These are phyloP conservation scores for Nyctibius grandis DNA, from an alignment of 2,797 vertebrate genomes.

Conservation along the genomic window DNA sequence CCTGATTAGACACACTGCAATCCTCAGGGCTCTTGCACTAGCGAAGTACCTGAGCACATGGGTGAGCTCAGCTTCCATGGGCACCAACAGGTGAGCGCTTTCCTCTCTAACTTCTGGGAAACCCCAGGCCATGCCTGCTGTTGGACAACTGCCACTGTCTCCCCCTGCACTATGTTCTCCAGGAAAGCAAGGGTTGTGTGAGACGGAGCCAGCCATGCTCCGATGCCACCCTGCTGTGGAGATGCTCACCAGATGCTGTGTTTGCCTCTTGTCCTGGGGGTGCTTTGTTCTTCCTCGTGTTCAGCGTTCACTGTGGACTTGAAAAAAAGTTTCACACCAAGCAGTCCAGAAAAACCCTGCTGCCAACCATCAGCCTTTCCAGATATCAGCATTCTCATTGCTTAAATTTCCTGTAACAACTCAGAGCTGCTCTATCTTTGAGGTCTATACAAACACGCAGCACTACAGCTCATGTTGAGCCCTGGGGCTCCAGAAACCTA, in stretches of 20 bases:
- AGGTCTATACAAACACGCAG: background rate
- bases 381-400: background rate
- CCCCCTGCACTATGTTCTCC: rapidly evolving
- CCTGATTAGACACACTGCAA: background rate
- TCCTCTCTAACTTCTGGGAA: background rate
- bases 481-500: background rate
- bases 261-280: background rate
- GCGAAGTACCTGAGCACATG: background rate
- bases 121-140: background rate
- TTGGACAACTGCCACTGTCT: background rate
- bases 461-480: background rate
- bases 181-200: background rate
- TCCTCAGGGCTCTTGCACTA: background rate
- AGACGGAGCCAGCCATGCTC: background rate
- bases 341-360: background rate
- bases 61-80: background rate
- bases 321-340: background rate
- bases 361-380: background rate
- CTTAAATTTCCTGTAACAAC: background rate
- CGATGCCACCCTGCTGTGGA: background rate
- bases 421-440: background rate
- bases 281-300: background rate
- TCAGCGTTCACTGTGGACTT: background rate
- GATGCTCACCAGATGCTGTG: background rate
- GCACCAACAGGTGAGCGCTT: rapidly evolving